Base-by-base conservation (phyloP, 2,113 vertebrate species). In the Tachysurus vachellii region DNA sequence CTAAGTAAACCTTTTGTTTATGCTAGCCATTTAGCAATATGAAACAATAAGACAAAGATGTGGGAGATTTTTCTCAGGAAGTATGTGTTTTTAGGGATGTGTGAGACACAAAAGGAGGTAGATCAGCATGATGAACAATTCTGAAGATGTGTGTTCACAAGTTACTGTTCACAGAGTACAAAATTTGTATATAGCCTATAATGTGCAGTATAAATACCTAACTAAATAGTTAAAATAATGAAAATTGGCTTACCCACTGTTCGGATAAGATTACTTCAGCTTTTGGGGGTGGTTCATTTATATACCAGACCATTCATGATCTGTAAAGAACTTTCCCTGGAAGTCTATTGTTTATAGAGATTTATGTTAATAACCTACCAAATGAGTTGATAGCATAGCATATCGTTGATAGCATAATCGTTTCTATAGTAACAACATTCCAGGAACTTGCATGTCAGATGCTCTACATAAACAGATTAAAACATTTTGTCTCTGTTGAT, bases 41-140 rank as follows among this genome's bases (percentile, higher is more conserved):
- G 19, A 77, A 83, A 89, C 86, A 85, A 85, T 77, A 73, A 85
- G 79, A 61, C 53, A 31, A 85, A 82, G n/a, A 57, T 9, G 31
- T 42, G 31, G n/a, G 21, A 19, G 17, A 42, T 13, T 44, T 31
- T 53, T 77, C 61, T 70, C 84, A 86, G 84, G 71, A 86, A 54
- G 84, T 68, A 75, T n/a, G 50, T 83, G 31, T 86, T 71, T 42
- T 68, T 56, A 73, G 31, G 21, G 28, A 12, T 66, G 75, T 73
- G 19, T 80, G 64, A 44, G 77, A 19, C 79, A 44, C 31, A 57
- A 73, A 54, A 28, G 26, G 6, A 81, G 44, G 82, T 26, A 62
- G 42, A 59, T n/a, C 8, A 44, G 31, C 5, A 16, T 14, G 8
- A 50, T 73, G 28, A 76, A 82, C 16, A 77, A 31, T 64, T 66